phyloP scores from a whole-genome alignment of 2,888 invertebrate species.

The Diaphora mendica region DNA sequence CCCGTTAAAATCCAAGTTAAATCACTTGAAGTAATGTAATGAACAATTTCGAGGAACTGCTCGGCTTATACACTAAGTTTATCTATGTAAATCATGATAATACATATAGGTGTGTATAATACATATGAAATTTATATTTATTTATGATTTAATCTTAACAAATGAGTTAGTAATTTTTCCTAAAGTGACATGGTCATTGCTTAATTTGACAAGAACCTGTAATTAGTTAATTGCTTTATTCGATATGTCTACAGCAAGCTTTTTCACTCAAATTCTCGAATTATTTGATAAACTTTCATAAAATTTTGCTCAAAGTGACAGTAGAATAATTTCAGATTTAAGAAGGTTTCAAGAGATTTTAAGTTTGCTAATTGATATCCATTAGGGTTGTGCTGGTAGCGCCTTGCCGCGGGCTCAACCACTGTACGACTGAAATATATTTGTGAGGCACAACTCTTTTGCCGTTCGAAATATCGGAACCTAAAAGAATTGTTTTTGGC shows the following conservation, averaged over 20 bases:
- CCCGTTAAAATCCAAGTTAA: background rate
- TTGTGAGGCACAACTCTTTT: slow-evolving; percentile 46
- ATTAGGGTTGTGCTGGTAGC: slow-evolving; percentile 69
- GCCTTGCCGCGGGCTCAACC: slow-evolving; percentile 61
- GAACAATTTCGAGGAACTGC: background rate
- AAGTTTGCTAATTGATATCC: slow-evolving; percentile 78
- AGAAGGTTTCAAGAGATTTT: slow-evolving; percentile 67
- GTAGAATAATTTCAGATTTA: slow-evolving; percentile 61
- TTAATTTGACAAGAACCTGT: slow-evolving; percentile 23
- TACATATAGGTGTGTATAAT: no score
- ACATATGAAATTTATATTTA: no score
- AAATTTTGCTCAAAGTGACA: slow-evolving; percentile 56
- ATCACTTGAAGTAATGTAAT: background rate
- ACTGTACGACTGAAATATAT: slow-evolving; percentile 68
- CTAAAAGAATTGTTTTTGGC: slow-evolving; percentile 63
- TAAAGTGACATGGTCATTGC: slow-evolving; percentile 33
- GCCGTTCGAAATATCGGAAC: slow-evolving; percentile 61
- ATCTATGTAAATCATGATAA: no score
- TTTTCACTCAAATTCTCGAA: slow-evolving; percentile 35
- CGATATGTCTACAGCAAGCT: slow-evolving; percentile 23
- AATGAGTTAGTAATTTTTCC: slow-evolving; percentile 3
- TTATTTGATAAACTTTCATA: slow-evolving; percentile 58
- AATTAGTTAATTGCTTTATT: slow-evolving; percentile 34
- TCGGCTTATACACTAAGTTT: background rate
- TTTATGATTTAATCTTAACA: background rate